Conservation (phyloP, 2,888 invertebrate species). For the Zootermopsis nevadensis region DNA sequence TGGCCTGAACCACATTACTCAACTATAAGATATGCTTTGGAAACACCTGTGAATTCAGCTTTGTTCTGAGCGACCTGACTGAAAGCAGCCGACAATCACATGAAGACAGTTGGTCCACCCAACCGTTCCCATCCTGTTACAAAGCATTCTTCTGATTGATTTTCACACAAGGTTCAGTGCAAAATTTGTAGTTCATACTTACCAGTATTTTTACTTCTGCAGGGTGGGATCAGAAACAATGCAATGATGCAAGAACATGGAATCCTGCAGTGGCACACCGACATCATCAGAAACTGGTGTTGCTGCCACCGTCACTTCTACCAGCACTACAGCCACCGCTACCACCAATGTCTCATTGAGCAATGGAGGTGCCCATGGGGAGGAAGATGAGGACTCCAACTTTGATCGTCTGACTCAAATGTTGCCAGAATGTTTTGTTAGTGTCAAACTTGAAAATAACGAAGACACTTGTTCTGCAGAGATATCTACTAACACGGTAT, state of each 20-base stretch:
- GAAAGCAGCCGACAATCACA: too few species aligned
- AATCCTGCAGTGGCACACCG: conserved; percentile 5
- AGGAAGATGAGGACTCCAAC: conserved; percentile 34
- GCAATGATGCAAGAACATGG: conserved; percentile 35
- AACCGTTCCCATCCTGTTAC: too few species aligned
- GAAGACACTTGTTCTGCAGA: conserved; percentile 35
- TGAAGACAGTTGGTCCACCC: too few species aligned
- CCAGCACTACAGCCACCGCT: neutral
- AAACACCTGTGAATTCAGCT: too few species aligned
- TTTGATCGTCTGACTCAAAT: conserved; percentile 42
- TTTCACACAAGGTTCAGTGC: too few species aligned
- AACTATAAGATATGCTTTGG: too few species aligned
- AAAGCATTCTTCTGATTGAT: too few species aligned
- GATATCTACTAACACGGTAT: neutral
- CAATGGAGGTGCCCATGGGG: neutral
- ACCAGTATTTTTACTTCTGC: neutral
- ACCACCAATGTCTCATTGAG: neutral
- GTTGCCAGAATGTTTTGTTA: conserved; percentile 48
- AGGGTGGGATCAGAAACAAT: neutral
- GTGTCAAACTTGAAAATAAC: conserved; percentile 46
- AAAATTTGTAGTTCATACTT: neutral
- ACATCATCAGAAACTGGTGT: neutral
- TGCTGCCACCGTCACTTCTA: neutral
- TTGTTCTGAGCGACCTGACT: too few species aligned
- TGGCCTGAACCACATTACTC: too few species aligned